Base-by-base conservation (phyloP, 2,113 vertebrate genomes). In the Aegithalos caudatus region DNA sequence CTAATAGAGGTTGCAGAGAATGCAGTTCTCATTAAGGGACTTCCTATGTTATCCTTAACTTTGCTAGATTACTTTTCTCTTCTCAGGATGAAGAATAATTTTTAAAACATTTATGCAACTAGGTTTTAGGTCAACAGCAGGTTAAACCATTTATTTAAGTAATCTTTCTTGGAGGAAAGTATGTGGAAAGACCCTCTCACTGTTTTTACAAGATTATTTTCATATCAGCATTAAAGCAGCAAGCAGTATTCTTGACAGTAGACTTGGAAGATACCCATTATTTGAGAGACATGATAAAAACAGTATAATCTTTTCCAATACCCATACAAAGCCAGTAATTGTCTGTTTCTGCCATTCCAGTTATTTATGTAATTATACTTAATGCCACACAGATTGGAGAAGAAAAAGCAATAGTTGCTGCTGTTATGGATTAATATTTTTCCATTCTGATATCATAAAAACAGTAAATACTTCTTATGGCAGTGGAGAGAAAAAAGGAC, bases 291-390 rank as follows among this genome's bases (percentile, higher is more conserved):
- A 42, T 56, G 88, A 95, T 88, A 92, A 86, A 96, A 96, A 88
- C 80, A 65, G 61, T 91, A 61, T 95, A 90, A 97, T 95, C 92
- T 92, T 93, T 97, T 95, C 77, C 90, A 96, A 93, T 97, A 96
- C 57, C 16, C 61, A 67, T 83, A 93, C 86, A 96, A 96, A 96
- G 92, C 88, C 86, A 93, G 90, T 85, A 83, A 96, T 96, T 95
- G 80, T 94, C 94, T 95, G 82, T 90, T 94, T 94, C 83, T 95
- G 85, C 82, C 69, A 69, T 96, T 94, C 76, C 69, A 90, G 88
- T 90, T 95, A 97, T 96, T 96, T 95, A 60, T 96, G 90, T 96
- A 97, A 97, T 97, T 95, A 94, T 86, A 80, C 81, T 95, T 94
- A 96, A 96, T 96, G 85, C 94, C 88, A 83, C 64, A 74, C 87